A percentile compares a stretch with the other conserved stretches of the same genome.
Conservation (phyloP, 2,113 vertebrate genomes). For the Ramphastos sulfuratus region DNA sequence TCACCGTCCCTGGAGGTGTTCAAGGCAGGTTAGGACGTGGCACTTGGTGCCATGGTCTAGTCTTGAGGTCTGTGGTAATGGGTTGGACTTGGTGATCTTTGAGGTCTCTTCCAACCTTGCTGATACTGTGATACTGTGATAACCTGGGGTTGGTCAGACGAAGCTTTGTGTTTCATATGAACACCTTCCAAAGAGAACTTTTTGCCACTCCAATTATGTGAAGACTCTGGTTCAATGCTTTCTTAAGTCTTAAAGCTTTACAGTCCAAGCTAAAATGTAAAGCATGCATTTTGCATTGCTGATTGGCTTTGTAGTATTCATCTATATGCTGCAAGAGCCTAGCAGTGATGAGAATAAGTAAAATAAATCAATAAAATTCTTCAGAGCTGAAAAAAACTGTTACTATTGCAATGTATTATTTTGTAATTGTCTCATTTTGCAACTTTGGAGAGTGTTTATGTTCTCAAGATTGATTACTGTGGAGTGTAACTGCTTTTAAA, state of each 20-base stretch:
- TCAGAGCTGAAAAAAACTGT: background rate
- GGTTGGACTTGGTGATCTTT: too few species aligned
- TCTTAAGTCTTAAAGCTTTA: slow-evolving; percentile 40
- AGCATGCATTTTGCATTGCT: slow-evolving; percentile 7
- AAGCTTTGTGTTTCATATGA: slow-evolving; percentile 29
- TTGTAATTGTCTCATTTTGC: slow-evolving; percentile 47
- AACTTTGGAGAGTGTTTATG: slow-evolving; percentile 46
- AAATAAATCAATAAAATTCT: background rate
- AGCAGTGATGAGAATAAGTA: background rate
- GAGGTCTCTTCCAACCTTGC: too few species aligned
- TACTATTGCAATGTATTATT: background rate
- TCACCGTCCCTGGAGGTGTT: too few species aligned
- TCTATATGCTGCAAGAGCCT: background rate
- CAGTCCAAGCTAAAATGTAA: slow-evolving; percentile 41
- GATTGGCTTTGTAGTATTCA: slow-evolving; percentile 9
- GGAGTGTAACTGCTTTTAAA: slow-evolving; percentile 48
- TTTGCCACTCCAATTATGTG: background rate
- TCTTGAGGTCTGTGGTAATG: too few species aligned
- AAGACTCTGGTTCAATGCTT: slow-evolving; percentile 31
- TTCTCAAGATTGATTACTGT: slow-evolving; percentile 61
- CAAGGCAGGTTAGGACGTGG: too few species aligned
- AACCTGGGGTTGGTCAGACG: too few species aligned
- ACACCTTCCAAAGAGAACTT: slow-evolving; percentile 28
- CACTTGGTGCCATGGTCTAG: too few species aligned
- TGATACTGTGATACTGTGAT: too few species aligned